These are phyloP conservation scores for Columba guinea DNA, from an alignment of 2,797 vertebrate genomes.

Conservation along the genomic window DNA sequence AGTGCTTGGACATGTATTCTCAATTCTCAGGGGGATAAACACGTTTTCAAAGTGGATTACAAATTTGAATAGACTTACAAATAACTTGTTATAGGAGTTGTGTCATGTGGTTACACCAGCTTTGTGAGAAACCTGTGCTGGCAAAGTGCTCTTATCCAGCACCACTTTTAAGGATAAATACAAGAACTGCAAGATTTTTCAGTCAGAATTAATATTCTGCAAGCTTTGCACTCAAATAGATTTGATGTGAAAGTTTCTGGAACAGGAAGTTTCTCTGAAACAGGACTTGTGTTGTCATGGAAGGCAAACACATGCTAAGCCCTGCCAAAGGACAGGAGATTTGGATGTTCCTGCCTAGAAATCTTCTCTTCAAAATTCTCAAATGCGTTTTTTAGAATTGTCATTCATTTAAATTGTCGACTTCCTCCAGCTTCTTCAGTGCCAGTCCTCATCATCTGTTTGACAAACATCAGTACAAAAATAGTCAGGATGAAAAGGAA, in stretches of 20 bases:
- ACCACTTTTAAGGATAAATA: background rate
- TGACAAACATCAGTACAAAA: background rate
- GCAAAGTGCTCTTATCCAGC: background rate
- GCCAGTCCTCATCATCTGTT: background rate
- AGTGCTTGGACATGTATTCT: background rate
- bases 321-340: background rate
- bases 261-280: background rate
- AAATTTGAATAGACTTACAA: background rate
- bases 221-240: background rate
- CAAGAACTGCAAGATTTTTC: background rate
- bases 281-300: background rate
- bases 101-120: background rate
- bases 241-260: background rate
- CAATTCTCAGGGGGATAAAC: background rate
- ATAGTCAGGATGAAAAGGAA: background rate
- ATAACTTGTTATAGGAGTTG: background rate
- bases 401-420: background rate
- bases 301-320: background rate
- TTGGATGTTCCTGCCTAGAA: background rate
- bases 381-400: background rate
- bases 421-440: background rate
- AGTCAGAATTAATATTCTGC: background rate
- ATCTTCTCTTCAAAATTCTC: background rate
- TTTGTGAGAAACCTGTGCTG: background rate
- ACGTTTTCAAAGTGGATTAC: background rate